A percentile compares a stretch with the other conserved stretches of the same genome.
Conservation (phyloP, 1,140 invertebrate genomes). For the Batillaria attramentaria region DNA sequence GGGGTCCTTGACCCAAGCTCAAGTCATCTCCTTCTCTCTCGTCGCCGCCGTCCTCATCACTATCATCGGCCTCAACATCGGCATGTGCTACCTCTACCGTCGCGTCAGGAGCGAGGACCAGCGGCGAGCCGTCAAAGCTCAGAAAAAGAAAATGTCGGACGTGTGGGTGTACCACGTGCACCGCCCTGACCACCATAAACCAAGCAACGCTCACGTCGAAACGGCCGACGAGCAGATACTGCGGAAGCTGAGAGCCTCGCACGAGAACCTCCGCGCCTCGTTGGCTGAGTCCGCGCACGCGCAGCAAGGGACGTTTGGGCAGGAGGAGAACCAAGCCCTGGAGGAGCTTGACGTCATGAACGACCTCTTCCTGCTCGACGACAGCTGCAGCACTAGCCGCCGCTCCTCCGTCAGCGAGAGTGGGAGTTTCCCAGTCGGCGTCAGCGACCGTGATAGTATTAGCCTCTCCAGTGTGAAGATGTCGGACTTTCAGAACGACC, state of each 20-base stretch:
- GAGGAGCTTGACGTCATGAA: slow-evolving; percentile 25
- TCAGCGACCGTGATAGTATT: neutral
- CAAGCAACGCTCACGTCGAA: neutral
- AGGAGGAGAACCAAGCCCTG: slow-evolving; percentile 25
- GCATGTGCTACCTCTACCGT: slow-evolving; percentile 5
- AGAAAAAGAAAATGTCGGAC: slow-evolving; percentile 27
- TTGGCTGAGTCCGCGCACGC: neutral
- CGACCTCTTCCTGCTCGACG: slow-evolving; percentile 31
- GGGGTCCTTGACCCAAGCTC: slow-evolving; percentile 4
- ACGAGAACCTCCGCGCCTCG: slow-evolving; percentile 6
- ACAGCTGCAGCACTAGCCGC: slow-evolving; percentile 16
- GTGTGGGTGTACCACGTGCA: slow-evolving; percentile 31
- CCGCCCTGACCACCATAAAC: neutral
- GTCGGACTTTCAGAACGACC: slow-evolving; percentile 23
- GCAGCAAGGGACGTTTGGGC: neutral
- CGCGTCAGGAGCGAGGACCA: neutral
- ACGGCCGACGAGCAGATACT: slow-evolving; percentile 3
- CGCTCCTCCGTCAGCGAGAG: neutral
- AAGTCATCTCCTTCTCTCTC: neutral
- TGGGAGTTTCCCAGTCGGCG: neutral
- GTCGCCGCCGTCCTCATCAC: neutral
- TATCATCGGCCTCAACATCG: slow-evolving; percentile 4
- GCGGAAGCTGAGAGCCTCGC: slow-evolving; percentile 1
- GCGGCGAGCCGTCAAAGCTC: neutral
- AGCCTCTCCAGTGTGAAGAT: slow-evolving; percentile 18